Conservation (phyloP, 23 tunicate species). For the Ascidia mentula region DNA sequence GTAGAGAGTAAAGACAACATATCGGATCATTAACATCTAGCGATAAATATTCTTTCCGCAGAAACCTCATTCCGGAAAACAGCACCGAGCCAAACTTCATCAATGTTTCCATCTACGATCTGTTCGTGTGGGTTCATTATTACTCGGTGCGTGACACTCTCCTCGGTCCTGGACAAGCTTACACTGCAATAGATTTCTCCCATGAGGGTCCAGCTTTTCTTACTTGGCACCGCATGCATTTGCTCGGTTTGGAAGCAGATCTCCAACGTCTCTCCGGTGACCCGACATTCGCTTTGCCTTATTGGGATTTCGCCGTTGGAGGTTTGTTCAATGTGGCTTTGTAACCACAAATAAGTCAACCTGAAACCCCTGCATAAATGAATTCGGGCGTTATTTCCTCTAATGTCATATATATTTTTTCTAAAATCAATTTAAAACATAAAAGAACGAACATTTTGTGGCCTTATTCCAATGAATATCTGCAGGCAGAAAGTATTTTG, state of each 20-base stretch:
- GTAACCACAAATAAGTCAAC: no score
- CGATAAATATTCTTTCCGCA: neutral
- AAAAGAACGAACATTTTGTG: no score
- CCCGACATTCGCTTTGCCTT: slow-evolving; percentile 52
- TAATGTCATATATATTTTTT: no score
- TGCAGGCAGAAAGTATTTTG: no score
- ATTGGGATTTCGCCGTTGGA: slow-evolving; percentile 81
- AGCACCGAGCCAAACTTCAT: slow-evolving; percentile 66
- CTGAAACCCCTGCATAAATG: no score
- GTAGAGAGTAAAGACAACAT: no score
- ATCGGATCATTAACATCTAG: no score
- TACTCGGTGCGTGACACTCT: slow-evolving; percentile 78
- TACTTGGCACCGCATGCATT: slow-evolving; percentile 81
- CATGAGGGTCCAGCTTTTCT: slow-evolving; percentile 82
- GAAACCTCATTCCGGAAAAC: slow-evolving; percentile 66
- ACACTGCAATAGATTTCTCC: slow-evolving; percentile 62
- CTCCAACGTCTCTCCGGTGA: slow-evolving; percentile 46
- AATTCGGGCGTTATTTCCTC: no score
- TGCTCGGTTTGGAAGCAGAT: slow-evolving; percentile 55
- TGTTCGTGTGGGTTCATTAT: slow-evolving; percentile 80
- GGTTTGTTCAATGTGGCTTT: no score
- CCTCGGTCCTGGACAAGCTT: slow-evolving; percentile 73
- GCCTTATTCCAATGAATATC: no score
- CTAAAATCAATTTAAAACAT: no score
- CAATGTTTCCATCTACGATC: slow-evolving; percentile 62